phyloP scores from a whole-genome alignment of 2,113 vertebrate species.

The Gallinago paraguaiae region DNA sequence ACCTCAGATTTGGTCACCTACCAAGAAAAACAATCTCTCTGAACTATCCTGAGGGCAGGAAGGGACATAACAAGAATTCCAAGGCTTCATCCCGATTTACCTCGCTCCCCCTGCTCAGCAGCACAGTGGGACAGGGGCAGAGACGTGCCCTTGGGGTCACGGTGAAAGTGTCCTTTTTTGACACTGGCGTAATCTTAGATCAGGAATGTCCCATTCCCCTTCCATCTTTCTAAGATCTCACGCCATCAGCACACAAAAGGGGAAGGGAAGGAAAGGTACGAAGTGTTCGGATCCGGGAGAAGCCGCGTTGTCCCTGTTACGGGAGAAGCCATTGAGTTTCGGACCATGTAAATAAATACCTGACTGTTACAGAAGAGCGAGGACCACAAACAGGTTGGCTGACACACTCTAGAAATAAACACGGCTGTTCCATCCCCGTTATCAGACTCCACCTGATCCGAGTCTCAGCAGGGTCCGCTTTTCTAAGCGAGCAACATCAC shows the following conservation, averaged over 20 bases:
- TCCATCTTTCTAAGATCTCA: neutral
- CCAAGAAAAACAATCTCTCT: neutral
- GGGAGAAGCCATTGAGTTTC: neutral
- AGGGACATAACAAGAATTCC: neutral
- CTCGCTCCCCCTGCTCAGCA: fast-evolving
- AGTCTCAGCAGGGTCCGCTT: neutral
- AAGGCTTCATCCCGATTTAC: neutral
- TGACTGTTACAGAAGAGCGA: neutral
- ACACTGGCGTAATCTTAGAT: neutral
- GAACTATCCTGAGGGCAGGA: neutral
- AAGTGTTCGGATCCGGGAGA: neutral
- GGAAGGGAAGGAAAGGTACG: neutral
- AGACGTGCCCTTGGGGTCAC: neutral
- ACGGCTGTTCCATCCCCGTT: neutral
- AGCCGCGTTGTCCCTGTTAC: neutral
- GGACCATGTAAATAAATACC: slow-evolving; percentile 2
- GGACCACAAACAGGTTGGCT: neutral
- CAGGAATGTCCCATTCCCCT: neutral
- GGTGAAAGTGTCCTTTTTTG: neutral
- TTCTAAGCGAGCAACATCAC: neutral
- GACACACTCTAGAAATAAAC: slow-evolving; percentile 38
- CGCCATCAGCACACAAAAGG: neutral
- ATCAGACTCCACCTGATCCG: neutral
- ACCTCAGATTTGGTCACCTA: neutral
- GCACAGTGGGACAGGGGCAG: neutral